Evolutionary conservation across 2,888 invertebrate genomes (phyloP).

Genomic region (Xanthorhoe designata): DNA sequence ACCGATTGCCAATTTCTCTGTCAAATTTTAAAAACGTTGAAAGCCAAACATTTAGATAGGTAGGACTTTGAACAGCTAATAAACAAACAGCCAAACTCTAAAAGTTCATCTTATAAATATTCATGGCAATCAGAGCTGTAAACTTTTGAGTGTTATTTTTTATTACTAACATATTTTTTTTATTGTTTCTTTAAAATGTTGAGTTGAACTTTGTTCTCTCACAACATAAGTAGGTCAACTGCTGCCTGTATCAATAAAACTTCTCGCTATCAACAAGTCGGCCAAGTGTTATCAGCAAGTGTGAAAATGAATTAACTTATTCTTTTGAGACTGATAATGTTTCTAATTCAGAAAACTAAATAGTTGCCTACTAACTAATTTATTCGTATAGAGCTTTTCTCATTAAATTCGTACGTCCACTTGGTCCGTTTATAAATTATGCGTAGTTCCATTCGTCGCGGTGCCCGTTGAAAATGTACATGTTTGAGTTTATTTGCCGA

Average conservation of each 20-base stretch:
- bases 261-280: neutral
- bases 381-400: constrained; percentile 31
- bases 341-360: constrained; percentile 10
- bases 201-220: constrained; percentile 2
- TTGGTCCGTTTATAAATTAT: constrained; percentile 52
- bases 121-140: constrained; percentile 11
- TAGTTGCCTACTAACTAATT: constrained; percentile 20
- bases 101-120: constrained; percentile 7
- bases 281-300: constrained; percentile 1
- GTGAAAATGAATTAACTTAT: neutral
- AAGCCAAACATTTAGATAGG: too few relatives aligned
- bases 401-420: constrained; percentile 41
- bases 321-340: constrained; percentile 2
- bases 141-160: constrained; percentile 15
- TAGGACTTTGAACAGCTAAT: neutral
- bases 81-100: constrained; percentile 7
- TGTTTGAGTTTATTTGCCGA: constrained; percentile 62
- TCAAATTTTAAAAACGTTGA: too few relatives aligned
- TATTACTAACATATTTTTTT: constrained; percentile 11
- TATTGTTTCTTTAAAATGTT: neutral
- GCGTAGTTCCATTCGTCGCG: constrained; percentile 41
- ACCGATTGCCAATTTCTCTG: too few relatives aligned
- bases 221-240: constrained; percentile 1
- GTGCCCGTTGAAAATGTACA: constrained; percentile 44
- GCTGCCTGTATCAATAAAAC: constrained; percentile 3